A percentile compares a stretch with the other conserved stretches of the same genome.
Conservation (phyloP, 1,140 invertebrate genomes). For the roundworm (Caenorhabditis elegans) region DNA sequence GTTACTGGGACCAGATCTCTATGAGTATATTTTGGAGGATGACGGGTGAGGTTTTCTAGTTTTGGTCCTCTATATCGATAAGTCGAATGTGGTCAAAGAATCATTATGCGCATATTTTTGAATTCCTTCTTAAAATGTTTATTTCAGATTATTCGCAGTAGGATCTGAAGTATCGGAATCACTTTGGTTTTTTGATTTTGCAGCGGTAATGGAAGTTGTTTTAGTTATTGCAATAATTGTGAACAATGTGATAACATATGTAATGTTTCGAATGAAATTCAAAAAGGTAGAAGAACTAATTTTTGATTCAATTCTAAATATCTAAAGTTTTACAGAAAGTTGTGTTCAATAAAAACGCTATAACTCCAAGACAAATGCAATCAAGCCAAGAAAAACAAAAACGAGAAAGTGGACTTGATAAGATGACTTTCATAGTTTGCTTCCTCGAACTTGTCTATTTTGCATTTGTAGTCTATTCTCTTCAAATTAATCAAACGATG, state of each 20-base stretch:
- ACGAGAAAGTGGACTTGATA: background rate
- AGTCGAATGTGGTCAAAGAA: background rate
- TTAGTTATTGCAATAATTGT: background rate
- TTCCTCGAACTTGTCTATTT: background rate
- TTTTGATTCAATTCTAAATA: no score
- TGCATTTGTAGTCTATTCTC: background rate
- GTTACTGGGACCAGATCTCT: background rate
- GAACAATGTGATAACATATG: background rate
- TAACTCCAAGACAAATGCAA: background rate
- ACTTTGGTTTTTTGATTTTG: background rate
- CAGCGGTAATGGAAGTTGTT: background rate
- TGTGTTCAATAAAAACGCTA: background rate
- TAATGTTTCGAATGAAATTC: background rate
- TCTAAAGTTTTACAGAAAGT: background rate
- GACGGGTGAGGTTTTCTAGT: no score
- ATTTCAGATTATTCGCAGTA: background rate
- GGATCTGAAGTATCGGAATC: background rate
- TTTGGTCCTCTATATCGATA: no score
- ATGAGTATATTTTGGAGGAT: background rate
- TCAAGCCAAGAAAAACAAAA: background rate
- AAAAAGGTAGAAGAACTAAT: background rate
- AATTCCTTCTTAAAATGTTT: no score
- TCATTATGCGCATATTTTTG: background rate
- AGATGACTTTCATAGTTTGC: slow-evolving; percentile 1
- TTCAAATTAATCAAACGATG: slow-evolving; percentile 9